A percentile compares a stretch with the other conserved stretches of the same genome.
phyloP scores from a whole-genome alignment of 2,888 invertebrate species.

The Bruchidius siliquastri region DNA sequence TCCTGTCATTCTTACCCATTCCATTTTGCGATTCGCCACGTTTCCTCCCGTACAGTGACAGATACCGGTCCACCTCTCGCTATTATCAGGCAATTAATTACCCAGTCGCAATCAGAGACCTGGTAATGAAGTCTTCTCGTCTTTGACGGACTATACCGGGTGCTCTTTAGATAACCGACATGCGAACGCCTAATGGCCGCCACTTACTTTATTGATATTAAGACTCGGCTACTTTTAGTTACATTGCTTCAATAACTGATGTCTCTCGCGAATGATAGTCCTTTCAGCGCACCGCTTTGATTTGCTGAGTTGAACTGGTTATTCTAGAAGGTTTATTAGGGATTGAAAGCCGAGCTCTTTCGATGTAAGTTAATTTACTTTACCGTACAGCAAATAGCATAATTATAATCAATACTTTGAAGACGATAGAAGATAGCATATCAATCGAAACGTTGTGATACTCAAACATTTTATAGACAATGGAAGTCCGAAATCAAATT shows the following conservation, averaged over 20 bases:
- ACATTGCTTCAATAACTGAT: background rate
- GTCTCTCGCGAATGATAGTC: constrained; percentile 7
- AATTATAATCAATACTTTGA: too few relatives aligned
- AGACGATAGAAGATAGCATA: too few relatives aligned
- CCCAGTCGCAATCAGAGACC: background rate
- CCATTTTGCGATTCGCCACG: background rate
- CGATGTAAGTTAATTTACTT: too few relatives aligned
- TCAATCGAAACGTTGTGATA: too few relatives aligned
- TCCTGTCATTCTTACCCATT: too few relatives aligned
- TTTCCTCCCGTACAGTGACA: background rate
- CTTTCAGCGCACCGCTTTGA: constrained; percentile 9
- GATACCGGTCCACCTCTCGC: background rate
- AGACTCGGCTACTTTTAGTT: constrained; percentile 20
- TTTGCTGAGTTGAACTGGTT: constrained; percentile 2
- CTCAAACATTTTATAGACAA: too few relatives aligned
- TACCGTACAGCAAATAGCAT: too few relatives aligned
- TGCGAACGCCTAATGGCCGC: constrained; percentile 37
- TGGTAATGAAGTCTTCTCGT: constrained; percentile 36
- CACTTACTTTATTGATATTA: constrained; percentile 34
- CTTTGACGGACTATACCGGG: constrained; percentile 27
- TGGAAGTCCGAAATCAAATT: too few relatives aligned
- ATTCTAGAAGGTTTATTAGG: too few relatives aligned
- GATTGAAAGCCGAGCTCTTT: too few relatives aligned
- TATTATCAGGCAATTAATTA: background rate
- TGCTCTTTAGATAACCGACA: constrained; percentile 37